Evolutionary conservation across 1,140 invertebrate genomes (phyloP).

Genomic region (Acromyrmex charruanus): DNA sequence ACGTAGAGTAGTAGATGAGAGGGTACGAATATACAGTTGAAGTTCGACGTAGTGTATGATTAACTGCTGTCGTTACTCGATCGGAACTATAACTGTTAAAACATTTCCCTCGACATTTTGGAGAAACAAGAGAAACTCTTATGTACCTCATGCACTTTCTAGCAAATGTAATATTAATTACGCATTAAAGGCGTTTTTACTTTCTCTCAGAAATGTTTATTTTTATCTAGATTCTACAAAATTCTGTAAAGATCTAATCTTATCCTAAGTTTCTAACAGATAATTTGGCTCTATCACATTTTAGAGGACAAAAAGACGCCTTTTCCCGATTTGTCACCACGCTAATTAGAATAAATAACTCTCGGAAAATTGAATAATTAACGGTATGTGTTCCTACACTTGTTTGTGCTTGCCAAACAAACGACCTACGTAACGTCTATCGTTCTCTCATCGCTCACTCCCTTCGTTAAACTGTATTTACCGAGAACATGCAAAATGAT

Average conservation of each 20-base stretch:
- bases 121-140: background rate
- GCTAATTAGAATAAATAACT: background rate
- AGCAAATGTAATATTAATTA: background rate
- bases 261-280: background rate
- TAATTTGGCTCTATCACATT: background rate
- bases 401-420: slow-evolving; percentile 30
- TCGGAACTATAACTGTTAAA: slow-evolving; percentile 10
- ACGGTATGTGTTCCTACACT: background rate
- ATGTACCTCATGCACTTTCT: background rate
- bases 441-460: slow-evolving; percentile 6
- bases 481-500: slow-evolving; percentile 14
- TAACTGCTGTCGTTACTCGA: slow-evolving; percentile 20
- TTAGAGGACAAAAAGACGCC: background rate
- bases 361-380: slow-evolving; percentile 34
- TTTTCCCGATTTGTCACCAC: background rate
- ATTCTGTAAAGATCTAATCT: background rate
- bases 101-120: slow-evolving; percentile 9
- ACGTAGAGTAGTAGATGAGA: background rate
- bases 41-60: slow-evolving; percentile 37
- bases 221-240: background rate
- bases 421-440: slow-evolving; percentile 9
- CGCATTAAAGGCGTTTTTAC: background rate
- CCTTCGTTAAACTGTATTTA: slow-evolving; percentile 20
- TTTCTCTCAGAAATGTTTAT: background rate
- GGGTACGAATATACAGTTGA: background rate